phyloP scores from a whole-genome alignment of 2,888 invertebrate species.

The Trichacis sp. region DNA sequence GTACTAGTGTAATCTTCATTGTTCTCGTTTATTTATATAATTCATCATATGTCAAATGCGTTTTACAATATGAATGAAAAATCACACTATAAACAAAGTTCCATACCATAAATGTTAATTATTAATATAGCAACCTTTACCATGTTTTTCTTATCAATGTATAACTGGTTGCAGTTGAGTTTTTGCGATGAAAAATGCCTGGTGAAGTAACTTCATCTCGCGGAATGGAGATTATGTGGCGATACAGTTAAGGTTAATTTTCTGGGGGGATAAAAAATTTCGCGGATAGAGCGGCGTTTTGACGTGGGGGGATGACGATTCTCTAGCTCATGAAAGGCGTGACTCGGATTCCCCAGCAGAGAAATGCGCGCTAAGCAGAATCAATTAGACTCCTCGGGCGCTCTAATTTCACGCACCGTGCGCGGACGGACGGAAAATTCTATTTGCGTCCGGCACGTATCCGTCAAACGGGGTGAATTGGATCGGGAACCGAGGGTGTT shows the following conservation, averaged over 20 bases:
- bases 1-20: too few species aligned
- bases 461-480: too few species aligned
- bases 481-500: too few species aligned
- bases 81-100: too few species aligned
- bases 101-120: too few species aligned
- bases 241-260: background rate
- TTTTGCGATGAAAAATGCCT: background rate
- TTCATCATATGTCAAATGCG: too few species aligned
- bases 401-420: conserved; percentile 12
- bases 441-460: conserved; percentile 17
- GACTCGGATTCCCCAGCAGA: background rate
- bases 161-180: too few species aligned
- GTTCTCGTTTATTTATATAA: too few species aligned
- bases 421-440: conserved; percentile 11
- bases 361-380: conserved; percentile 4
- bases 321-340: background rate
- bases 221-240: background rate
- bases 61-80: too few species aligned
- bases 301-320: background rate
- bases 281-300: background rate
- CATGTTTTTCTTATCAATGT: too few species aligned
- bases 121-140: too few species aligned
- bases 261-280: background rate
- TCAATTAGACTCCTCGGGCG: conserved; percentile 11
- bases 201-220: background rate